Evolutionary conservation across 2,113 vertebrate genomes (phyloP).

Genomic region (Microcebus murinus): DNA sequence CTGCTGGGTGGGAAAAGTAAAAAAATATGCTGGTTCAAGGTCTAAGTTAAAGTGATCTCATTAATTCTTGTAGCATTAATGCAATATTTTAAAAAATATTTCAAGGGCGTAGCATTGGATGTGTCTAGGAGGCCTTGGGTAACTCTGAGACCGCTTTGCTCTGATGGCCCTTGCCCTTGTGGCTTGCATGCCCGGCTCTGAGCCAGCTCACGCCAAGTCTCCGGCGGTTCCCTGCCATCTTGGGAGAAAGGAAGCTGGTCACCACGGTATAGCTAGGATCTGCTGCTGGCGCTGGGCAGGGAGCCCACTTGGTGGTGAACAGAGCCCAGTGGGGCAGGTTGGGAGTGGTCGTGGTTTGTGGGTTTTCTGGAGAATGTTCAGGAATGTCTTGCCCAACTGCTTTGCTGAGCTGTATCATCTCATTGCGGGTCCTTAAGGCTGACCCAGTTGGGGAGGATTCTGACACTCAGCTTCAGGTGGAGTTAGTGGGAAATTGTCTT

Average conservation of each 20-base stretch:
- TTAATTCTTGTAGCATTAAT: slow-evolving; percentile 45
- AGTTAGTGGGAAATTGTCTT: not conserved
- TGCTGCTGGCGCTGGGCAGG: not conserved
- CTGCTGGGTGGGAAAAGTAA: not conserved
- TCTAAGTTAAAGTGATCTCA: not conserved
- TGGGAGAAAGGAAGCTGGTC: not conserved
- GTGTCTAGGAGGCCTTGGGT: accelerated
- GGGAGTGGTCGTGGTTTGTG: not conserved
- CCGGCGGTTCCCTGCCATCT: not conserved
- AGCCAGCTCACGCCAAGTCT: not conserved
- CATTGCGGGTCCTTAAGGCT: not conserved
- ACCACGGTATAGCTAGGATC: not conserved
- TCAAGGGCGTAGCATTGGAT: not conserved
- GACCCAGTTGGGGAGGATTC: not conserved
- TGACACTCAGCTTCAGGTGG: not conserved
- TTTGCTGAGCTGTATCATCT: not conserved
- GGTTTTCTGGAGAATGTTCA: not conserved
- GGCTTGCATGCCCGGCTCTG: not conserved
- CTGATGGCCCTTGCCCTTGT: not conserved
- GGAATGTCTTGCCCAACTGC: not conserved
- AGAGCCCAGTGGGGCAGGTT: not conserved
- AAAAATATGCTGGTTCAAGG: not conserved
- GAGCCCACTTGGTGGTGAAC: not conserved
- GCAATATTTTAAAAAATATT: not conserved
- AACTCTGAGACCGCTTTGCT: not conserved